Evolutionary conservation across 2,113 vertebrate species (phyloP).

Genomic region (Bujurquina vittata): DNA sequence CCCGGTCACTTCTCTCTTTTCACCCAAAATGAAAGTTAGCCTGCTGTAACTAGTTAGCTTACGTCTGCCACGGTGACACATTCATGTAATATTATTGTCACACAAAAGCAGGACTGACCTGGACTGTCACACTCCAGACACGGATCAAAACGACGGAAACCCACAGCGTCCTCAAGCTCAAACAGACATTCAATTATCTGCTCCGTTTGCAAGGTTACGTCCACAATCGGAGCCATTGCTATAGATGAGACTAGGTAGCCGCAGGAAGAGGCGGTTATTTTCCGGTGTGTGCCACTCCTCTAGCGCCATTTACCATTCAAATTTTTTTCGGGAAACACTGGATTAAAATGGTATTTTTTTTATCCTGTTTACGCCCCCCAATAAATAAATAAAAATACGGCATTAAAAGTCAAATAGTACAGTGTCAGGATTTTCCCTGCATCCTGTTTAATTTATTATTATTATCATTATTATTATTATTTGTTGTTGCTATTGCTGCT

Average conservation of each 20-base stretch:
- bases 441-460: neutral
- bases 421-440: neutral
- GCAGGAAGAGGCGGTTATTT: neutral
- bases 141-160: rapidly evolving
- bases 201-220: conserved; percentile 23
- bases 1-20: too few relatives aligned
- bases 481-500: neutral
- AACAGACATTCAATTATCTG: conserved; percentile 50
- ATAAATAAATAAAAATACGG: neutral
- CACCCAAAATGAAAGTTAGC: neutral
- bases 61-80: neutral
- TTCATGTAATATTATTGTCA: neutral
- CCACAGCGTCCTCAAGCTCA: rapidly evolving
- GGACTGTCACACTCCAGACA: conserved; percentile 33
- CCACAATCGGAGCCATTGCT: conserved; percentile 52
- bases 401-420: neutral
- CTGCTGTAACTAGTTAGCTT: neutral
- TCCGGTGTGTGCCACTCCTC: neutral
- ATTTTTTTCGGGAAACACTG: neutral
- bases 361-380: neutral
- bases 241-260: rapidly evolving
- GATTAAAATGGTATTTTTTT: neutral
- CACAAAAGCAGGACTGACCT: neutral
- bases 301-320: neutral
- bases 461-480: neutral